Conservation (phyloP, 2,797 vertebrate species). For the Thripadectes ignobilis region DNA sequence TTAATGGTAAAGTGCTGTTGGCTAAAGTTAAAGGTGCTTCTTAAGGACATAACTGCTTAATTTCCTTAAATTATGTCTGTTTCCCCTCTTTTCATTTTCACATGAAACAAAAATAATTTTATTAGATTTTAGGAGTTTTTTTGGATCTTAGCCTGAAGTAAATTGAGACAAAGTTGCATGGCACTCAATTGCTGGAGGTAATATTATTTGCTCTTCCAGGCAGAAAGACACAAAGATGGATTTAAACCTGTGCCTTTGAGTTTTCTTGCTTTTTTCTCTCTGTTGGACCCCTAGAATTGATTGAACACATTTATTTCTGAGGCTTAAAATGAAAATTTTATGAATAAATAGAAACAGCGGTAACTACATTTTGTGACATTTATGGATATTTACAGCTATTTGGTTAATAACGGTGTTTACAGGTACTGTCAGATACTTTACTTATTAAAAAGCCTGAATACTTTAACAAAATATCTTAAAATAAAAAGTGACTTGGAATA, state of each 20-base stretch:
- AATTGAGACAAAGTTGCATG: not conserved
- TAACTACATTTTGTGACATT: constrained; percentile 29
- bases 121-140: not conserved
- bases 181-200: not conserved
- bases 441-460: not conserved
- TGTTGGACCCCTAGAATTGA: constrained; percentile 13
- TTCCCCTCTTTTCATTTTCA: not conserved
- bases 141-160: not conserved
- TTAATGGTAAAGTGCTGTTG: not conserved
- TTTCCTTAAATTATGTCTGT: not conserved
- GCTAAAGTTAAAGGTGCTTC: not conserved
- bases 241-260: not conserved
- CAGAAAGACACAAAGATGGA: not conserved
- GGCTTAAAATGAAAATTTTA: constrained; percentile 30
- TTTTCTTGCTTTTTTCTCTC: not conserved
- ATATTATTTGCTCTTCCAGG: not conserved
- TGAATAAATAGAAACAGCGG: constrained; percentile 48
- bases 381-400: constrained; percentile 40
- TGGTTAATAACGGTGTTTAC: constrained; percentile 41
- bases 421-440: constrained; percentile 9
- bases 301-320: constrained; percentile 47
- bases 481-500: not conserved
- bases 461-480: constrained; percentile 42
- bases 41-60: not conserved
- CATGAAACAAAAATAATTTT: not conserved